These are phyloP conservation scores for Morpho achilles DNA, from an alignment of 2,888 invertebrate species.

Conservation along the genomic window DNA sequence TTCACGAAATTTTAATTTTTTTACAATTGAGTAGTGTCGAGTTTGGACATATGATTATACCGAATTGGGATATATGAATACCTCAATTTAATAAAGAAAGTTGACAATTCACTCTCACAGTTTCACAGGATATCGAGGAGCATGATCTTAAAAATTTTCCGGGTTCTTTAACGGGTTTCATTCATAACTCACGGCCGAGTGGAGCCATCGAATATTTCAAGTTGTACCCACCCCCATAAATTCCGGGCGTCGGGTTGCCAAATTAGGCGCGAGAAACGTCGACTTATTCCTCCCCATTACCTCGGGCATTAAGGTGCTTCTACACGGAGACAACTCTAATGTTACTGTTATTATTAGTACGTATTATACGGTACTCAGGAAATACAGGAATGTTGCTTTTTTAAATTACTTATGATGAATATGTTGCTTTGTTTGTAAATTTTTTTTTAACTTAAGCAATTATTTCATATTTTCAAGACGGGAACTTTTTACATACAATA, in stretches of 20 bases:
- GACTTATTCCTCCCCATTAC: constrained; percentile 71
- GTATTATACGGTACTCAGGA: too few species aligned
- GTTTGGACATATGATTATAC: too few species aligned
- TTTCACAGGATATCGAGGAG: constrained; percentile 34
- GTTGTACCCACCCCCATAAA: constrained; percentile 72
- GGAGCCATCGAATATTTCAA: constrained; percentile 77
- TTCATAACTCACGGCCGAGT: constrained; percentile 78
- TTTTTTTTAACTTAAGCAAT: too few species aligned
- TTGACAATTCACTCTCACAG: constrained; percentile 24
- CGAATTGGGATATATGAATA: too few species aligned
- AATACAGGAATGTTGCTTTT: too few species aligned
- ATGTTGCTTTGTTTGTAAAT: too few species aligned
- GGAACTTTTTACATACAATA: too few species aligned
- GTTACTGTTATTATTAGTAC: background rate
- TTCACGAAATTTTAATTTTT: too few species aligned
- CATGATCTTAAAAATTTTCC: constrained; percentile 74
- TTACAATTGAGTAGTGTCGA: too few species aligned
- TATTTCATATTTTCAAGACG: too few species aligned
- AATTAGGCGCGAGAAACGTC: constrained; percentile 76
- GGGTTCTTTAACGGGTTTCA: constrained; percentile 77
- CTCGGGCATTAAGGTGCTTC: constrained; percentile 35
- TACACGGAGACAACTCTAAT: constrained; percentile 13
- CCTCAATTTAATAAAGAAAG: constrained; percentile 2
- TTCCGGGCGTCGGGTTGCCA: constrained; percentile 78
- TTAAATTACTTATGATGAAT: too few species aligned